These are phyloP conservation scores for Meloidogyne hapla DNA, from an alignment of 1,140 invertebrate genomes.

Conservation along the genomic window DNA sequence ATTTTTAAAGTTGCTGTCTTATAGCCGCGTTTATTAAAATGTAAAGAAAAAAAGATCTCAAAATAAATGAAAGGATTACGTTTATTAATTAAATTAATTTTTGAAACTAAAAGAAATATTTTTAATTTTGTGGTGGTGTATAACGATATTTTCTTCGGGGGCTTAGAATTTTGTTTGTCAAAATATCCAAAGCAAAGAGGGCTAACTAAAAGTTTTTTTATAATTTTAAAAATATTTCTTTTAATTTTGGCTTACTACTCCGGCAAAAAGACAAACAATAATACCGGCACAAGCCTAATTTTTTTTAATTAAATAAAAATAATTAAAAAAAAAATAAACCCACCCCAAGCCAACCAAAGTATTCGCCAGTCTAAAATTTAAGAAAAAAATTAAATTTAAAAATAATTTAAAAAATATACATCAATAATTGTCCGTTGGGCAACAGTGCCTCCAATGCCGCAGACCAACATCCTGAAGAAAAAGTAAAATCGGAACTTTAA, in stretches of 20 bases:
- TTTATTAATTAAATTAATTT: not conserved
- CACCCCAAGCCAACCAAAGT: conserved; percentile 50
- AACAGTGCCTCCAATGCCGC: conserved; percentile 51
- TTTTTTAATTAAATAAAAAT: not conserved
- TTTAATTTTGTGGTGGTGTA: conserved; percentile 10
- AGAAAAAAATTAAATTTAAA: not conserved
- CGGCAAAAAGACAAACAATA: conserved; percentile 41
- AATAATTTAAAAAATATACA: not conserved
- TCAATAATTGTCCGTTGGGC: conserved; percentile 49
- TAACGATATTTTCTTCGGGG: conserved; percentile 36
- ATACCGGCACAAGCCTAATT: conserved; percentile 45
- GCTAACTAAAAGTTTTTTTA: conserved; percentile 20
- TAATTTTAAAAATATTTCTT: not conserved
- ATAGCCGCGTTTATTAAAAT: no score
- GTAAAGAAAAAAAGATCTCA: no score
- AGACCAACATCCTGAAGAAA: conserved; percentile 44
- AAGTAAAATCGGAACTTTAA: not conserved
- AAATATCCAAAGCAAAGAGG: conserved; percentile 41
- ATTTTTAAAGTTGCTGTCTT: no score
- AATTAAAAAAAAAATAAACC: conserved; percentile 31
- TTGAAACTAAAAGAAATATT: not conserved
- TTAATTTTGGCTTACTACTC: conserved; percentile 15
- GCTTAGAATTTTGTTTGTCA: conserved; percentile 41
- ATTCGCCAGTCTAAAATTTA: conserved; percentile 42
- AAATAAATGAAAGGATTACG: not conserved